Evolutionary conservation across 2,797 vertebrate species (phyloP).

Genomic region (Silurus aristotelis): DNA sequence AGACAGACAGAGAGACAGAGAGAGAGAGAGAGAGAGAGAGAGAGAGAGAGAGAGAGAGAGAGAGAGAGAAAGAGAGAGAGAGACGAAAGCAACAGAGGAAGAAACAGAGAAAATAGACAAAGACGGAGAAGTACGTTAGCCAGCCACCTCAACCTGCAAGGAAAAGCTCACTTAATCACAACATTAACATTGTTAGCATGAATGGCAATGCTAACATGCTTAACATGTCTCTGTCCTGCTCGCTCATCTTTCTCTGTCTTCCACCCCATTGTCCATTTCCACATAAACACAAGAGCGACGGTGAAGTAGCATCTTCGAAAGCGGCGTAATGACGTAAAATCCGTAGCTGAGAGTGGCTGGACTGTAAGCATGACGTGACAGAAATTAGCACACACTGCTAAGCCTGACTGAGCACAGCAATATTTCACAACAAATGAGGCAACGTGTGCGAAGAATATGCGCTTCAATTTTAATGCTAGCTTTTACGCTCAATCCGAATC

Average conservation of each 20-base stretch:
- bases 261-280: background rate
- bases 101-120: no score
- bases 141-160: background rate
- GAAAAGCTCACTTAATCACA: background rate
- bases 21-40: background rate
- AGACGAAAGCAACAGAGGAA: no score
- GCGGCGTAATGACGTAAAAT: no score
- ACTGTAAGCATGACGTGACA: background rate
- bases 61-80: background rate
- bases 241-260: background rate
- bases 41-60: no score
- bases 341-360: background rate
- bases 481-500: background rate
- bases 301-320: background rate
- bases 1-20: background rate
- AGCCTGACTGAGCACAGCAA: no score
- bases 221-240: background rate
- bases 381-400: background rate
- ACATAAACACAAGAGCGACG: background rate
- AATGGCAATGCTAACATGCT: background rate
- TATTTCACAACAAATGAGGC: background rate
- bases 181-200: background rate
- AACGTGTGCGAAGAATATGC: no score
- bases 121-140: no score
- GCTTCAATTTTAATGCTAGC: background rate